Conservation (phyloP, 2,888 invertebrate genomes). For the Phorcus lineatus region DNA sequence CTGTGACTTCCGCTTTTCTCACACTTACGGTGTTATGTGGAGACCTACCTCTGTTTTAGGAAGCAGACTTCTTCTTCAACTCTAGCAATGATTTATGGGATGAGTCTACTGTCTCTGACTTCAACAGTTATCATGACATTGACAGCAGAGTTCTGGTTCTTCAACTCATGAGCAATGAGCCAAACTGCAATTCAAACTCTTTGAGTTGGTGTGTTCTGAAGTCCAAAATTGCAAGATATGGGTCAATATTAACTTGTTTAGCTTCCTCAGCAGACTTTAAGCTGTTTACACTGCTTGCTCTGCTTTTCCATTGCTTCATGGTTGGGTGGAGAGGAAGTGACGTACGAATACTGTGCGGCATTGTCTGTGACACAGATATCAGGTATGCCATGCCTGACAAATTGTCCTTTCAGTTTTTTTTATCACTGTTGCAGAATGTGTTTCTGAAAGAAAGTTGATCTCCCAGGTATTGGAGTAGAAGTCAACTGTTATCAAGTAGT, state of each 20-base stretch:
- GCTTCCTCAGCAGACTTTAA: no score
- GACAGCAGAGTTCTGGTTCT: conserved; percentile 30
- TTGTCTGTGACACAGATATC: conserved; percentile 38
- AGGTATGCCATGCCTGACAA: conserved; percentile 39
- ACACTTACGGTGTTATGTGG: no score
- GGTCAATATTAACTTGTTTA: no score
- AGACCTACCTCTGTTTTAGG: no score
- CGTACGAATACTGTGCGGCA: conserved; percentile 37
- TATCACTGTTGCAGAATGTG: conserved; percentile 27
- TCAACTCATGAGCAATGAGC: conserved; percentile 36
- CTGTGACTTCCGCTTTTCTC: no score
- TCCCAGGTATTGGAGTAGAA: conserved; percentile 8
- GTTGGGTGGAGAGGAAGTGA: conserved; percentile 34
- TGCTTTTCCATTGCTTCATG: no score
- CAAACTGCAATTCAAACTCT: conserved; percentile 35
- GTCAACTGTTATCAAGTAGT: conserved; percentile 9
- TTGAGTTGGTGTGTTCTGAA: conserved; percentile 45
- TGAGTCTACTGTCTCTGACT: no score
- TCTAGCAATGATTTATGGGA: no score
- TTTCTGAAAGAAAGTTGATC: neutral
- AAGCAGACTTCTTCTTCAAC: no score
- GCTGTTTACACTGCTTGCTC: conserved; percentile 42
- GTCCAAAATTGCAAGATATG: conserved; percentile 41
- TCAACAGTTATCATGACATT: no score
- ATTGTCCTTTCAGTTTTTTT: conserved; percentile 32